Conservation (phyloP, 2,888 invertebrate genomes). For the Rhingia rostrata region DNA sequence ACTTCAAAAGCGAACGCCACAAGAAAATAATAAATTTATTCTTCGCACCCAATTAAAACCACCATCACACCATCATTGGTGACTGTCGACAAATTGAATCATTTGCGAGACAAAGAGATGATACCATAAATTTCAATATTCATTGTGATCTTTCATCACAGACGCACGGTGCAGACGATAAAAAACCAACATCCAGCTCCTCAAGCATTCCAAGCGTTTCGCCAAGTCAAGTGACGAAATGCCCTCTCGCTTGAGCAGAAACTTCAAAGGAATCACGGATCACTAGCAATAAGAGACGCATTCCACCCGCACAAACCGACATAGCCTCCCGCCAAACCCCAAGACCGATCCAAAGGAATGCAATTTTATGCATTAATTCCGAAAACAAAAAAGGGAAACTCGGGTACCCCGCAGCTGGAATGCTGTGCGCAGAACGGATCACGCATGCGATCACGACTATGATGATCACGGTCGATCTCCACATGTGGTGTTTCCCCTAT, state of each 20-base stretch:
- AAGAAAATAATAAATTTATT: conserved; percentile 41
- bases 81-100: conserved; percentile 67
- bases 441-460: conserved; percentile 72
- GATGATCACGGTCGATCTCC: conserved; percentile 66
- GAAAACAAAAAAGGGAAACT: conserved; percentile 44
- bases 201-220: conserved; percentile 39
- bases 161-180: neutral
- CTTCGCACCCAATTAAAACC: conserved; percentile 61
- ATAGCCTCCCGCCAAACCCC: neutral
- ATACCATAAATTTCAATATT: conserved; percentile 70
- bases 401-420: conserved; percentile 58
- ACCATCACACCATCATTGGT: conserved; percentile 3
- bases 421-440: conserved; percentile 47
- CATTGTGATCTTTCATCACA: conserved; percentile 53
- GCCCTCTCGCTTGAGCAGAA: conserved; percentile 40
- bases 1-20: conserved; percentile 11
- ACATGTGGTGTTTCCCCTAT: conserved; percentile 66
- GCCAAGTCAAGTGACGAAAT: conserved; percentile 61
- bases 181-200: neutral
- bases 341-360: conserved; percentile 54
- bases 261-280: conserved; percentile 74
- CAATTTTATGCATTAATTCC: conserved; percentile 64
- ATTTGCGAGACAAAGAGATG: conserved; percentile 61
- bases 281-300: conserved; percentile 50
- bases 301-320: conserved; percentile 61